Conservation (phyloP, 2,888 invertebrate genomes). For the Lochmaea capreae region DNA sequence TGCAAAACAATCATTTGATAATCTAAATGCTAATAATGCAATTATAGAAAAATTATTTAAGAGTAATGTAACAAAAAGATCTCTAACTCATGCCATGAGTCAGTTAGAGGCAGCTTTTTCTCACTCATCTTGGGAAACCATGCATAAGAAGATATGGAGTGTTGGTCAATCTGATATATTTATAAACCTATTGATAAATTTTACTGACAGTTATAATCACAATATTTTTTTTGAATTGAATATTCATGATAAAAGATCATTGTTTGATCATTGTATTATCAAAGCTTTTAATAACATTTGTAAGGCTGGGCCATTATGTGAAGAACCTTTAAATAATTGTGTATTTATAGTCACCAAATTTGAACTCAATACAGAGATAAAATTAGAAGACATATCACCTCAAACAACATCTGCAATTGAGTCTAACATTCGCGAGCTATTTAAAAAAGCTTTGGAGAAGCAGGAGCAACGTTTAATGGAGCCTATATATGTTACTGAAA, state of each 20-base stretch:
- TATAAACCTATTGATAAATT: slow-evolving; percentile 89
- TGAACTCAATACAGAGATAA: slow-evolving; percentile 66
- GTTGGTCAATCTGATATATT: slow-evolving; percentile 92
- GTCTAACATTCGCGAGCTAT: slow-evolving; percentile 69
- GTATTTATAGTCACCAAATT: slow-evolving; percentile 91
- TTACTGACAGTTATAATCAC: slow-evolving; percentile 75
- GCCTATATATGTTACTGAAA: slow-evolving; percentile 80
- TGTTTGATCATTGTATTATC: slow-evolving; percentile 82
- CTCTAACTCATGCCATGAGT: slow-evolving; percentile 62
- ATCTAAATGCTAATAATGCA: slow-evolving; percentile 50
- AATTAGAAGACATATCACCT: slow-evolving; percentile 63
- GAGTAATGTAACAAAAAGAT: slow-evolving; percentile 49
- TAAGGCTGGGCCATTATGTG: slow-evolving; percentile 92
- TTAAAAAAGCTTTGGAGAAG: slow-evolving; percentile 87
- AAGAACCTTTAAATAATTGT: slow-evolving; percentile 97
- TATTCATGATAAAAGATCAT: slow-evolving; percentile 69
- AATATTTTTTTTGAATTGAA: slow-evolving; percentile 67
- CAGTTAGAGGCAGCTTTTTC: slow-evolving; percentile 73
- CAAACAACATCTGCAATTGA: slow-evolving; percentile 51
- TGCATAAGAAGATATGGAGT: slow-evolving; percentile 83
- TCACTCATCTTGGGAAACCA: slow-evolving; percentile 62
- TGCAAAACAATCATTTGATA: slow-evolving; percentile 52
- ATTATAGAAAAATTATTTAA: slow-evolving; percentile 52
- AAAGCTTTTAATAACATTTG: slow-evolving; percentile 88
- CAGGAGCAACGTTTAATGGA: slow-evolving; percentile 93